Base-by-base conservation (phyloP, 2,797 vertebrate species). In the Sphaeramia orbicularis region DNA sequence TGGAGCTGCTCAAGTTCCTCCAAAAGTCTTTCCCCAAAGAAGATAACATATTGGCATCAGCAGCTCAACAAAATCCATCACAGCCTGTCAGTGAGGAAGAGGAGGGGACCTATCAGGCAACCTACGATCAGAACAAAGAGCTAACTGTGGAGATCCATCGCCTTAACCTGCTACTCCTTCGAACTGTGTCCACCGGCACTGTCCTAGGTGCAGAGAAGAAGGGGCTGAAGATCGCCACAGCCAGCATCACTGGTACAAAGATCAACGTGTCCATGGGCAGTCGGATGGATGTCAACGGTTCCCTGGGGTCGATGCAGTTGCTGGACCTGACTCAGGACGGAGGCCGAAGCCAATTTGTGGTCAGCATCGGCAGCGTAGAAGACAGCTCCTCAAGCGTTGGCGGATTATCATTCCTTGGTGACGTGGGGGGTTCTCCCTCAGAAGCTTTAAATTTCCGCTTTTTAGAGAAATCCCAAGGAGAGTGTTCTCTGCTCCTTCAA, bases 1-100 rank as follows among this genome's bases (percentile, higher is more conserved):
- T 99, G 65, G 97, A 98, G 77, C 92, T 99, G 10, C 95, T 99
- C 4, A 96, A 96, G 40, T 99, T 99, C 80, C 95, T 99, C 43
- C 98, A 99, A 58, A 97, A 98, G 65, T 98, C 96, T 16, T 99
- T 99, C 77, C 98, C 98, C 0, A 99, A 97, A 87, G 97, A 97
- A 50, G 97, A 96, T 47, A 94, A 86, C 38, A 83, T 93, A 44
- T 81, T 72, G 74, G 60, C 70, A 4, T 59, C 88, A 11, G 61
- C 81, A 27, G 43, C 49, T 0, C 92, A 89, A 32, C 93, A 93
- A 36, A 57, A 75, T 21, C 7, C 78, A 15, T 85, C 92, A 47
- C 92, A 94, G 55, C 91, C 92, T 21, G 55, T 83, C 55, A 93
- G 92, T 71, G 94, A 88, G 41, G 93, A 82, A 30, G 92, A 94